Evolutionary conservation across 2,888 invertebrate species (phyloP), one percentile per base, ranked within the genome.

Genomic region (Brachyptera putata): DNA sequence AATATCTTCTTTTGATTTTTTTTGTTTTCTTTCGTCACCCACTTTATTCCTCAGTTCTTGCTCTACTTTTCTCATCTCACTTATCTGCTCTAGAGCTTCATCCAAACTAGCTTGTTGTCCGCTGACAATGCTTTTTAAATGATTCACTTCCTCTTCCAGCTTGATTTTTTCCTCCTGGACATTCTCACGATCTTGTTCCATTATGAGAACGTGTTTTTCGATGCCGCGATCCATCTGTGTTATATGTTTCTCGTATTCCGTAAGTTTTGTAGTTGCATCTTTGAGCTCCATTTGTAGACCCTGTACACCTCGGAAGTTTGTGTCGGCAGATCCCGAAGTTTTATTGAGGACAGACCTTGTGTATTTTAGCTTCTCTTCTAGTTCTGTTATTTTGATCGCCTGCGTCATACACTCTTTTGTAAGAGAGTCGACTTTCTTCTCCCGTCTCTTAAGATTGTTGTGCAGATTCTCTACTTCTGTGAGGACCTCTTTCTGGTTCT

Each of bases 401-500:
- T 53, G 16, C 16, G 18, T 18, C 16, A 9, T 34, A 36, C 53
- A 53, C 18, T 36, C 36, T 18, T 34, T 34, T 18, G 18, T 36
- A 34, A 53, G 22, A 1, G 34, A 34, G 11, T n/a, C 21, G 22
- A 53, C 36, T 34, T 21, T 53, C 18, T 34, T 21, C 9, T 53
- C 36, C n/a, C 53, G 16, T 22, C 34, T 16, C 22, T 11, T 36
- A 9, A 53, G 36, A 34, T 53, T 53, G 3, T 18, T 9, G 21
- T 36, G 34, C 11, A 53, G 14, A 13, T 34, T 22, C 16, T 53
- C 53, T 9, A 34, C 22, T 36, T 53, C 53, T 18, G 34, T 21
- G 7, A 53, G 22, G 36, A 53, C 34, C 13, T 53, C 53, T 11
- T 34, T 34, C 21, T 53, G 53, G 34, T 22, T 53, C 53, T 53